Evolutionary conservation across 2,797 vertebrate species (phyloP).

Genomic region (Mareca penelope): DNA sequence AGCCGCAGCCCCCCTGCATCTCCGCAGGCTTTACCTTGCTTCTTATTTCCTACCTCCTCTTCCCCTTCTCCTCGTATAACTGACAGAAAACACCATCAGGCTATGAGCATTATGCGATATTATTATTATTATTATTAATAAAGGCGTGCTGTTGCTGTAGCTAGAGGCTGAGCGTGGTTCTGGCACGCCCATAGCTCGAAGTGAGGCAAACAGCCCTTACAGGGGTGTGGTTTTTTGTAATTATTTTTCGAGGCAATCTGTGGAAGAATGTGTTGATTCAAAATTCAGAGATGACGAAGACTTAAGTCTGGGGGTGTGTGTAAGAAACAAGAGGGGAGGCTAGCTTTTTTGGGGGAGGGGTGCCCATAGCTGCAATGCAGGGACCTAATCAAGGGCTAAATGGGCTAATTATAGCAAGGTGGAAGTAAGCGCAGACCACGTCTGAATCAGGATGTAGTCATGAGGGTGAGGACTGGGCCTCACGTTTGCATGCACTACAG

Average conservation of each 20-base stretch:
- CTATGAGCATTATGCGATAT: fast-evolving
- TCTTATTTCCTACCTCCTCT: fast-evolving
- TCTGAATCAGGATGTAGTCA: fast-evolving
- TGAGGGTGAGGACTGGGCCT: too few species aligned
- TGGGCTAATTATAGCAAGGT: neutral
- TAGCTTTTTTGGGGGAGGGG: fast-evolving
- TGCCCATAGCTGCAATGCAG: neutral
- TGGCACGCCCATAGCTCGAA: neutral
- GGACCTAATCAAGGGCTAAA: neutral
- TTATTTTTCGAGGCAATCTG: neutral
- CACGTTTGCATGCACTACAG: fast-evolving
- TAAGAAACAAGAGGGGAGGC: neutral
- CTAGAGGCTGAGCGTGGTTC: fast-evolving
- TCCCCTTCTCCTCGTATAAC: neutral
- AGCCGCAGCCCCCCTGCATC: fast-evolving
- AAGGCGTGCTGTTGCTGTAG: neutral
- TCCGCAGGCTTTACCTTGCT: fast-evolving
- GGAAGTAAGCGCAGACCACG: fast-evolving
- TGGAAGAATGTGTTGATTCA: neutral
- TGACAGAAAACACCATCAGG: fast-evolving
- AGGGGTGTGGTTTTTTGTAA: fast-evolving
- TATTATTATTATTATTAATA: fast-evolving
- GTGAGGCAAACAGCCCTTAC: neutral
- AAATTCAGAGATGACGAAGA: neutral
- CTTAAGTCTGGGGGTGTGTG: too few species aligned